phyloP scores from a whole-genome alignment of 2,888 invertebrate species.

The Creontiades dilutus region DNA sequence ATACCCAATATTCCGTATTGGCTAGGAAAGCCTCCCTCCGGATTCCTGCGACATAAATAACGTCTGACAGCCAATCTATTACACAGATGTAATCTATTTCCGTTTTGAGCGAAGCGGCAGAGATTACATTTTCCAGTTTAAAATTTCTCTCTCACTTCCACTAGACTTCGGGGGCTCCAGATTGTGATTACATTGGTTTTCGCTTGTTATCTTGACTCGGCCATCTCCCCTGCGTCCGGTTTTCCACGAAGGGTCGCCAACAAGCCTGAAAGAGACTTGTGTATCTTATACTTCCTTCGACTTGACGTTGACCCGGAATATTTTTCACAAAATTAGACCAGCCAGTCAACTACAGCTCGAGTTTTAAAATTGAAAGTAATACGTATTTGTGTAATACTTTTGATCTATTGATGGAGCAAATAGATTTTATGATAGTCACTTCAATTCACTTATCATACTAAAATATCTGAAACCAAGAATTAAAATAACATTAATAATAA shows the following conservation, averaged over 20 bases:
- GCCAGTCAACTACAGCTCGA: too few relatives aligned
- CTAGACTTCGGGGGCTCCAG: neutral
- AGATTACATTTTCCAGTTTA: constrained; percentile 59
- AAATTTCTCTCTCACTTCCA: constrained; percentile 22
- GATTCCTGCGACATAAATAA: constrained; percentile 57
- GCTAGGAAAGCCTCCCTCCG: constrained; percentile 22
- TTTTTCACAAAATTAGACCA: too few relatives aligned
- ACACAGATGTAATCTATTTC: constrained; percentile 64
- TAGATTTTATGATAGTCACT: too few relatives aligned
- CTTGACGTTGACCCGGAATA: too few relatives aligned
- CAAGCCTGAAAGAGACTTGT: constrained; percentile 7
- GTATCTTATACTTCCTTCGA: neutral
- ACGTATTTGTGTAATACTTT: too few relatives aligned
- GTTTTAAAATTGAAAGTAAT: too few relatives aligned
- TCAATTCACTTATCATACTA: too few relatives aligned
- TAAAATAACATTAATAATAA: too few relatives aligned
- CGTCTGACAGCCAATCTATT: constrained; percentile 60
- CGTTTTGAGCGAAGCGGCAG: constrained; percentile 62
- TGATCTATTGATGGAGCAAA: too few relatives aligned
- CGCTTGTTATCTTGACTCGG: neutral
- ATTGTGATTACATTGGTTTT: constrained; percentile 4
- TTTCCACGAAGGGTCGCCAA: constrained; percentile 34
- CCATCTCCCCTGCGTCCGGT: constrained; percentile 19
- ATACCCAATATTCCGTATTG: constrained; percentile 54
- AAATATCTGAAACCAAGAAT: too few relatives aligned